Evolutionary conservation across 2,888 invertebrate species (phyloP).

Genomic region (Cheiracanthium punctorium): DNA sequence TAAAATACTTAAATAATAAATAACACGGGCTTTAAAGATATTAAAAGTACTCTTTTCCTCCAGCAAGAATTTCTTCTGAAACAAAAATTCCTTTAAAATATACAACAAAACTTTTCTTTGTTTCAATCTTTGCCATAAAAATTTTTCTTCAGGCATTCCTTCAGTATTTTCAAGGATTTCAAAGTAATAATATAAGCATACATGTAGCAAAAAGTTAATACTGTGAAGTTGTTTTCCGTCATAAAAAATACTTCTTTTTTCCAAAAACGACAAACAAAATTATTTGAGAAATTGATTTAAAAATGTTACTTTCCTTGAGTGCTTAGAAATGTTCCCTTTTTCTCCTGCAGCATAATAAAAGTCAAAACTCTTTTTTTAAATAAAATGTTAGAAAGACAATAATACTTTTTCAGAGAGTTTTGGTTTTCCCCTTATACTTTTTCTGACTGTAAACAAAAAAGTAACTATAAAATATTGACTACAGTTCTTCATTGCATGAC

Average conservation of each 20-base stretch:
- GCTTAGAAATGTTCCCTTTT: neutral
- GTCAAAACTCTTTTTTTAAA: neutral
- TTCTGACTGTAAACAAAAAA: neutral
- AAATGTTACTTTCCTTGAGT: neutral
- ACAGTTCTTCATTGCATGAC: neutral
- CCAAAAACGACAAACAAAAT: neutral
- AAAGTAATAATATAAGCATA: neutral
- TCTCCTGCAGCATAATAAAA: neutral
- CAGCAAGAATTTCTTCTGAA: too few species aligned
- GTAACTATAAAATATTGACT: neutral
- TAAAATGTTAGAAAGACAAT: neutral
- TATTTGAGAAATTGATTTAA: neutral
- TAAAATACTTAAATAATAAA: too few species aligned
- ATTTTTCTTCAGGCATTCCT: neutral
- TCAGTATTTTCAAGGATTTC: neutral
- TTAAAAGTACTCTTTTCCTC: too few species aligned
- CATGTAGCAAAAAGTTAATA: neutral
- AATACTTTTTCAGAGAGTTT: neutral
- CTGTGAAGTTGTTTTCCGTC: neutral
- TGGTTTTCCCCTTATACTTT: neutral
- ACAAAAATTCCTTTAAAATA: neutral
- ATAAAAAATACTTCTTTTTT: neutral
- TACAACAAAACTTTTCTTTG: neutral
- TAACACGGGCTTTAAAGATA: too few species aligned
- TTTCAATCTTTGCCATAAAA: neutral